Evolutionary conservation across 2,113 vertebrate species (phyloP), one percentile per base, ranked within the genome.

Genomic region (Dolichallabes microphthalmus): DNA sequence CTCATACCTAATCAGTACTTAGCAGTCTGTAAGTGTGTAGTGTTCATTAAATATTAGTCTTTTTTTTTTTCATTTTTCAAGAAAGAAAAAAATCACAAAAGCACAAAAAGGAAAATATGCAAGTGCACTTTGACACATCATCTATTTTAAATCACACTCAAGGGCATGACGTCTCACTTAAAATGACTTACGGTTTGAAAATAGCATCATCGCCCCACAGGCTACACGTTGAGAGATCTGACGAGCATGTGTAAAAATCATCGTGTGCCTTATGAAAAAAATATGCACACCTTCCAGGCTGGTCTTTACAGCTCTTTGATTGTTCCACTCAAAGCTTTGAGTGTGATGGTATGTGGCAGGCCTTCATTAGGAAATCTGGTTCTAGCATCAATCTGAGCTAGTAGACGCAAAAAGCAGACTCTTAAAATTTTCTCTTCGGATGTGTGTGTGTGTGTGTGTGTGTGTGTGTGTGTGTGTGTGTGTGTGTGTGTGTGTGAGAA

Each of bases 101-200:
- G 35, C 15, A 20, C 61, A 79, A n/a, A 52, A 57, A 55, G 63
- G 76, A 84, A 84, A 75, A 88, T 87, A 88, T 88, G 87, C 57
- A 82, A 86, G 80, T 57, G 35, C 45, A 80, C 87, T 88, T 86
- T 90, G 87, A 87, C 89, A 90, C 78, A 73, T 89, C 91, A 91
- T 92, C 88, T 86, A 90, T 92, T 92, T 90, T 89, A 90, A 89
- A 93, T 92, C 86, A 20, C 66, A 86, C 88, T 91, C 82, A 87
- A 89, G 87, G 87, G 89, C 80, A 81, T 79, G 77, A 69, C 86
- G 85, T 90, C 88, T 88, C 86, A 63, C 84, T 79, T 45, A 73
- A 85, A 90, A 91, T 85, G 90, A 92, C 90, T 92, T 91, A 92
- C 85, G 60, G 66, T 81, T 86, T 80, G 86, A 89, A 91, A 92